Evolutionary conservation across 2,113 vertebrate genomes (phyloP).

Genomic region (human (Homo sapiens)): DNA sequence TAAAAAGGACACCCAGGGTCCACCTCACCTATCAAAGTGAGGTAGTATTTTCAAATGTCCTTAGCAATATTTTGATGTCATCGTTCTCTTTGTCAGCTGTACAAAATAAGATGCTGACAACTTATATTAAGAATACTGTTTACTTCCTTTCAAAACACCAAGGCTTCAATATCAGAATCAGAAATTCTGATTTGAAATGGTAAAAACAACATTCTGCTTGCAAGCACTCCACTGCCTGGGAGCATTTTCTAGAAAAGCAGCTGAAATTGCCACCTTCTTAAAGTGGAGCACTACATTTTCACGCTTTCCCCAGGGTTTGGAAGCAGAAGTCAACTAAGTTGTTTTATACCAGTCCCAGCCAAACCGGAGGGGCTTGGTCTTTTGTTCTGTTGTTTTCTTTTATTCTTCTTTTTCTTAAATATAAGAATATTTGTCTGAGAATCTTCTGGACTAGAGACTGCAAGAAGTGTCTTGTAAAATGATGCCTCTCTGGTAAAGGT

Average conservation of each 20-base stretch:
- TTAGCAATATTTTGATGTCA: not conserved
- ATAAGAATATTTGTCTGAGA: conserved; percentile 10
- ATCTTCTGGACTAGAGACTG: not conserved
- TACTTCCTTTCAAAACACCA: conserved; percentile 2
- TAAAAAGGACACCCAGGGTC: not conserved
- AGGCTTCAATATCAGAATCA: not conserved
- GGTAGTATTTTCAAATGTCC: not conserved
- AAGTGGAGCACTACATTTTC: not conserved
- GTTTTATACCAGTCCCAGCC: not conserved
- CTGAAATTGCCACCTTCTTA: not conserved
- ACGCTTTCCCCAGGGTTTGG: not conserved
- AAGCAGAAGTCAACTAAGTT: not conserved
- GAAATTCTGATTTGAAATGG: not conserved
- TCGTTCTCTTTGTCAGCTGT: not conserved
- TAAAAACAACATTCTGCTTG: not conserved
- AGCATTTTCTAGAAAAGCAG: not conserved
- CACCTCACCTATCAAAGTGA: not conserved
- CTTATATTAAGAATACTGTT: conserved; percentile 30
- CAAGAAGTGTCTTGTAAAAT: not conserved
- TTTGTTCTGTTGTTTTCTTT: not conserved
- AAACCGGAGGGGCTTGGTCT: not conserved
- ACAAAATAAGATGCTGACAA: not conserved
- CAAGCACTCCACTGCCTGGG: not conserved
- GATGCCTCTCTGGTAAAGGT: not conserved
- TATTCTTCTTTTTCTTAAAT: not conserved